Conservation (phyloP, 1,140 invertebrate species). For the Zaprionus tsacasi region DNA sequence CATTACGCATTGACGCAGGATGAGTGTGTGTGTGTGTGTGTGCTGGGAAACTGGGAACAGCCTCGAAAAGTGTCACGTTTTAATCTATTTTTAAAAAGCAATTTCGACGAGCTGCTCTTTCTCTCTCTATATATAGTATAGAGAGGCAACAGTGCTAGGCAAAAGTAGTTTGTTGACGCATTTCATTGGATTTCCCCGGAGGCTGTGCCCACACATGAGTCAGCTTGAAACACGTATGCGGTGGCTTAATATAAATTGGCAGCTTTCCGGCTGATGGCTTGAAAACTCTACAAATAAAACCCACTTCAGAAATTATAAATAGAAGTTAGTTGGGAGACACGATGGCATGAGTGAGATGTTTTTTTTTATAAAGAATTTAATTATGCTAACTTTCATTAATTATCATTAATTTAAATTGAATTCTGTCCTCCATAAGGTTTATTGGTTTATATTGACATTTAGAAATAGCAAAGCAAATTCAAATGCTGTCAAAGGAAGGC, state of each 20-base stretch:
- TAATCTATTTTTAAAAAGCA: conserved; percentile 46
- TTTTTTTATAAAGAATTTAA: background rate
- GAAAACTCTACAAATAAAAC: background rate
- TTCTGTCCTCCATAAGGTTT: background rate
- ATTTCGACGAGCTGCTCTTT: conserved; percentile 19
- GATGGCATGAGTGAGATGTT: background rate
- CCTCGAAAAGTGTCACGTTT: conserved; percentile 20
- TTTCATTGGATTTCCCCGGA: conserved; percentile 5
- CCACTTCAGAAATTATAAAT: background rate
- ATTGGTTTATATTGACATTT: background rate
- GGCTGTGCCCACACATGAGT: background rate
- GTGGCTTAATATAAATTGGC: conserved; percentile 12
- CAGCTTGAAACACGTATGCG: background rate
- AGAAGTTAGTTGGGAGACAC: background rate
- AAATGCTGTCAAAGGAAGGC: background rate
- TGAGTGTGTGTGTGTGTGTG: background rate
- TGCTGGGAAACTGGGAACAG: background rate
- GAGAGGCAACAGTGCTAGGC: background rate
- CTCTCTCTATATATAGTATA: background rate
- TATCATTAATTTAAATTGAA: background rate
- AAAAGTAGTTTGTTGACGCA: conserved; percentile 32
- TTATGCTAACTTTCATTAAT: background rate
- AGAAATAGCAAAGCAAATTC: background rate
- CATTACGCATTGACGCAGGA: conserved; percentile 28
- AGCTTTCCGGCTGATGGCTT: background rate